Conservation (phyloP, 2,888 invertebrate species). For the Timema cristinae region DNA sequence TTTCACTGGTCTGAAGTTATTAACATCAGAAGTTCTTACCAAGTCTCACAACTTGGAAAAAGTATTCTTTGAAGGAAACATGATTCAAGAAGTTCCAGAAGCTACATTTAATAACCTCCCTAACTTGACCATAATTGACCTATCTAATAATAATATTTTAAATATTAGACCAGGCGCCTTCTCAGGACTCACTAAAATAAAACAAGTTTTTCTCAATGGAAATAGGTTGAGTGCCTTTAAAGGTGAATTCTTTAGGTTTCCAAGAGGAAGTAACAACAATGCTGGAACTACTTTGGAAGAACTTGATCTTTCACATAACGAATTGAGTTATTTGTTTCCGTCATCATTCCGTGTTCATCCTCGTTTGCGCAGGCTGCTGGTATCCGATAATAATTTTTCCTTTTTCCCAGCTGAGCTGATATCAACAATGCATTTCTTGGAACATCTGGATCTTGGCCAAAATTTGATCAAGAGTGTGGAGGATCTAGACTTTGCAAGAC, state of each 20-base stretch:
- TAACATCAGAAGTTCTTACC: conserved; percentile 68
- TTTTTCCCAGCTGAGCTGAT: conserved; percentile 84
- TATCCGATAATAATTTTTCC: conserved; percentile 73
- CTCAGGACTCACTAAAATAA: conserved; percentile 70
- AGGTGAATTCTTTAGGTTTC: conserved; percentile 75
- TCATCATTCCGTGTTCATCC: conserved; percentile 84
- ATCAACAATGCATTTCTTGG: conserved; percentile 70
- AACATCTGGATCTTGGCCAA: conserved; percentile 68
- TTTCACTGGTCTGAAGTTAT: conserved; percentile 64
- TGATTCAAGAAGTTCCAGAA: conserved; percentile 71
- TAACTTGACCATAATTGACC: conserved; percentile 68
- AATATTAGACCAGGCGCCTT: conserved; percentile 73
- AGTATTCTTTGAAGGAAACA: conserved; percentile 68
- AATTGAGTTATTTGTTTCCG: conserved; percentile 76
- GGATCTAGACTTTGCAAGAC: conserved; percentile 79
- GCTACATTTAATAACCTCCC: conserved; percentile 71
- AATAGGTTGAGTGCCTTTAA: conserved; percentile 77
- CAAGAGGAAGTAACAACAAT: conserved; percentile 47
- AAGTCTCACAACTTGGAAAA: conserved; percentile 62
- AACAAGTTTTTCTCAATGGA: conserved; percentile 64
- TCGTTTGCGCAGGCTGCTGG: conserved; percentile 63
- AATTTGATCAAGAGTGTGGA: conserved; percentile 76
- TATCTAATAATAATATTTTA: conserved; percentile 74
- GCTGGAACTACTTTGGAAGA: conserved; percentile 61
- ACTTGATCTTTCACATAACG: conserved; percentile 75